These are phyloP conservation scores for Nephrotoma flavescens DNA, from an alignment of 2,888 invertebrate species.

Conservation along the genomic window DNA sequence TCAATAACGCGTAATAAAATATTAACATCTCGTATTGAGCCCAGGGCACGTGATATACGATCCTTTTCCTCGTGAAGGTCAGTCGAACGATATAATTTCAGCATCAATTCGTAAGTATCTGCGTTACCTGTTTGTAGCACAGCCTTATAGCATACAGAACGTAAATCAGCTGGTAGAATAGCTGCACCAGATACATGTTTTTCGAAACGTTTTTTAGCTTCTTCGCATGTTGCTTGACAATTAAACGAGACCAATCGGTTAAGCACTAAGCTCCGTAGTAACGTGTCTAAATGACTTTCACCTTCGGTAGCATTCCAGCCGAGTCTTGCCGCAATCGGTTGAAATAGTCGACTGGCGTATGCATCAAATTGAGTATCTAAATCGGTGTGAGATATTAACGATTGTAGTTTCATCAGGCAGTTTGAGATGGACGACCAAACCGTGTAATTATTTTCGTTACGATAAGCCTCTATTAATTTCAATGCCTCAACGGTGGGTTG, in stretches of 20 bases:
- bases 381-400: constrained; percentile 66
- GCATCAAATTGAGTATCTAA: constrained; percentile 54
- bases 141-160: constrained; percentile 75
- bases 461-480: constrained; percentile 70
- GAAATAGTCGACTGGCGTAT: constrained; percentile 60
- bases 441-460: constrained; percentile 78
- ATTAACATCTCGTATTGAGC: constrained; percentile 56
- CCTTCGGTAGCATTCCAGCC: constrained; percentile 75
- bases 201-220: constrained; percentile 56
- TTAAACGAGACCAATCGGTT: constrained; percentile 69
- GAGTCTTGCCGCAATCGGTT: constrained; percentile 52
- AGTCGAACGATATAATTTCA: constrained; percentile 64
- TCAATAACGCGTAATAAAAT: constrained; percentile 60
- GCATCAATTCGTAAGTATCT: constrained; percentile 57
- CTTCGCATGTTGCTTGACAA: constrained; percentile 58
- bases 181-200: constrained; percentile 46
- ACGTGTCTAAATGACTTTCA: constrained; percentile 76
- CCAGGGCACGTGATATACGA: constrained; percentile 72
- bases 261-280: constrained; percentile 72
- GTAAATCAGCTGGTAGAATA: constrained; percentile 68
- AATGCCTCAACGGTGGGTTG: constrained; percentile 59
- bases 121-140: constrained; percentile 57
- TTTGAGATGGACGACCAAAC: constrained; percentile 81
- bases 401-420: constrained; percentile 60
- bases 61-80: constrained; percentile 91